Base-by-base conservation (phyloP, 1,140 invertebrate species). In the Drosophila bipectinata region DNA sequence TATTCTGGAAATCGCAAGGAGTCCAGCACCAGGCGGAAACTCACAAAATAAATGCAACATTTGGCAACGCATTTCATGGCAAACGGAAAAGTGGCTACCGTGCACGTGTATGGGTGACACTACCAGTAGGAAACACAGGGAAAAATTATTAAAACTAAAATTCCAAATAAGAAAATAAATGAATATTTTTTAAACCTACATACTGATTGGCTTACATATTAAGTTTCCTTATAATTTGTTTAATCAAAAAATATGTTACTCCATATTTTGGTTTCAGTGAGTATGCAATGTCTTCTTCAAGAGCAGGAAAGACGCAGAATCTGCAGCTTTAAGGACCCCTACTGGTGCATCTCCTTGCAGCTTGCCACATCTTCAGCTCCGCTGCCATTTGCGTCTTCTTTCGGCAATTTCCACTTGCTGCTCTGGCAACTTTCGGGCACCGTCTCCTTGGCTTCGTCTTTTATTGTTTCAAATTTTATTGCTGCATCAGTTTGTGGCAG, bases 381-480 rank as follows among this genome's bases (percentile, higher is more conserved):
- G 54, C 52, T 39, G 34, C 48, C 45, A 61, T 72, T 60, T 59
- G 62, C 58, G 63, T 57, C 72, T 67, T 81, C 59, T 61, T 69
- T 77, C 58, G 55, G 78, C 78, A 83, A 83, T 89, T 83, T 73
- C 76, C 83, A 76, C 76, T 79, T 75, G 77, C 82, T 74, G 73
- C 73, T 63, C 63, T 57, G 61, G 59, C 69, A 77, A 69, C 41
- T 69, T 68, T 49, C 24, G 62, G 62, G 41, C 64, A 73, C 63
- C 60, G 78, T 59, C 64, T 61, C 44, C 56, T 51, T 73, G 80
- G 72, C 47, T 71, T 41, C 75, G 48, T 76, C 75, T 56, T 84
- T 88, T 88, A 88, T 88, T 88, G 83, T 88, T 88, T 88, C 68
- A 88, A 77, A 85, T 85, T 87, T 88, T 88, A 88, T 88, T 88